A percentile compares a stretch with the other conserved stretches of the same genome.
These are phyloP conservation scores for Trichogramma evanescens DNA, from an alignment of 2,888 invertebrate genomes.

Conservation along the genomic window DNA sequence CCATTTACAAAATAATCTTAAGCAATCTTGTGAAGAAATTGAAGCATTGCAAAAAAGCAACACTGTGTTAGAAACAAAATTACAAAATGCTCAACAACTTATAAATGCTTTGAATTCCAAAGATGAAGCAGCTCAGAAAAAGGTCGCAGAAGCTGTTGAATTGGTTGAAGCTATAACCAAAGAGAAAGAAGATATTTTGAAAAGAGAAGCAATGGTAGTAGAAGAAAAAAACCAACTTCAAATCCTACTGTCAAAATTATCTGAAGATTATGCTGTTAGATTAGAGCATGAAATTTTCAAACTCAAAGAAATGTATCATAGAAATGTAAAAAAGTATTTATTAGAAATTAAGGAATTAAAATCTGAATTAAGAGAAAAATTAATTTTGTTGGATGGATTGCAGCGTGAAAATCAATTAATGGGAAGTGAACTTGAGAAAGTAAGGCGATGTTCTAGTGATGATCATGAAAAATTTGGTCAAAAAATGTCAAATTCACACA, in stretches of 20 bases:
- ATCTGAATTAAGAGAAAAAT: slow-evolving; percentile 54
- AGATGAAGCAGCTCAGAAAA: slow-evolving; percentile 50
- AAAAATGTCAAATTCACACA: slow-evolving; percentile 30
- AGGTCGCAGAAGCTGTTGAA: slow-evolving; percentile 54
- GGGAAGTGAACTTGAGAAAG: slow-evolving; percentile 50
- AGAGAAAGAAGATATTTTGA: slow-evolving; percentile 54
- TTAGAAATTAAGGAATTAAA: slow-evolving; percentile 54
- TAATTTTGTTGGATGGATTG: slow-evolving; percentile 49
- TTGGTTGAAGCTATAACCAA: slow-evolving; percentile 52
- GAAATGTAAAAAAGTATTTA: slow-evolving; percentile 54
- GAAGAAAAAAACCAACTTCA: slow-evolving; percentile 36
- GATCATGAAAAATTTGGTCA: slow-evolving; percentile 27
- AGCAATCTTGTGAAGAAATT: slow-evolving; percentile 35
- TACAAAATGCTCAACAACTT: slow-evolving; percentile 43
- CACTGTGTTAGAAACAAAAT: slow-evolving; percentile 45
- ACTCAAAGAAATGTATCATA: slow-evolving; percentile 54
- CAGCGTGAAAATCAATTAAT: slow-evolving; percentile 53
- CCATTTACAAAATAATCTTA: slow-evolving; percentile 31
- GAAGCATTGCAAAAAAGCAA: slow-evolving; percentile 29
- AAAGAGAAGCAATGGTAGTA: slow-evolving; percentile 44
- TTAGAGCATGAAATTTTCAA: slow-evolving; percentile 55
- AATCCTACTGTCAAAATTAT: slow-evolving; percentile 27
- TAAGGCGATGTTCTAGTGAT: slow-evolving; percentile 28
- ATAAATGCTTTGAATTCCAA: slow-evolving; percentile 46
- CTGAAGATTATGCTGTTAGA: slow-evolving; percentile 32